Conservation (phyloP, 2,888 invertebrate genomes). For the Limnephilus marmoratus region DNA sequence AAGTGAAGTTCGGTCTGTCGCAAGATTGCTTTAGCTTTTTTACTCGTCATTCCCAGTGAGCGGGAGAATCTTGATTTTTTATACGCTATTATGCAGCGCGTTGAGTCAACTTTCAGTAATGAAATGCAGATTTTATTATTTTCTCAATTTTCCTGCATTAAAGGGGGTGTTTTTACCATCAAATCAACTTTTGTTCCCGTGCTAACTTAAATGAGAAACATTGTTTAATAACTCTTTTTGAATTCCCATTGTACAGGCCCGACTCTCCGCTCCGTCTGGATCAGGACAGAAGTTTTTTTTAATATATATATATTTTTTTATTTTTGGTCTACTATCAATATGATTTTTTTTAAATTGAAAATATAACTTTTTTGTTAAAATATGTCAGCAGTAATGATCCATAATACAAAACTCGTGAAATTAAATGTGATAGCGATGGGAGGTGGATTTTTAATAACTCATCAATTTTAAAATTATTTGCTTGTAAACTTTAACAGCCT, state of each 20-base stretch:
- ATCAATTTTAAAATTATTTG: too few species aligned
- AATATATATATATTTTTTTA: too few species aligned
- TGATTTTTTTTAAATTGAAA: too few species aligned
- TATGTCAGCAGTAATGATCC: too few species aligned
- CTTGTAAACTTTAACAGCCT: too few species aligned
- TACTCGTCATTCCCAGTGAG: constrained; percentile 6
- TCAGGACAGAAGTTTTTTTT: too few species aligned
- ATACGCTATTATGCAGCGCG: constrained; percentile 23
- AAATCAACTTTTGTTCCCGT: neutral
- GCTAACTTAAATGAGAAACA: neutral
- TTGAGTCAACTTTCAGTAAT: constrained; percentile 1
- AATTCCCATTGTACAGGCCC: neutral
- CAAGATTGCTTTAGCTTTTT: constrained; percentile 35
- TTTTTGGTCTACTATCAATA: too few species aligned
- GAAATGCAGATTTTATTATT: constrained; percentile 21
- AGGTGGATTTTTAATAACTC: too few species aligned
- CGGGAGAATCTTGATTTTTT: constrained; percentile 34
- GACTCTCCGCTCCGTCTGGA: neutral
- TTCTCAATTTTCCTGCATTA: neutral
- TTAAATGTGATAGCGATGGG: too few species aligned
- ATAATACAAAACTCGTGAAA: too few species aligned
- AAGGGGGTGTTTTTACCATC: neutral
- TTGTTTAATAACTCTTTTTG: neutral
- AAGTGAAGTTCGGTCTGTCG: constrained; percentile 30
- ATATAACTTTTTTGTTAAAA: too few species aligned